phyloP scores from a whole-genome alignment of 1,140 invertebrate species.

The Drosophila teissieri region DNA sequence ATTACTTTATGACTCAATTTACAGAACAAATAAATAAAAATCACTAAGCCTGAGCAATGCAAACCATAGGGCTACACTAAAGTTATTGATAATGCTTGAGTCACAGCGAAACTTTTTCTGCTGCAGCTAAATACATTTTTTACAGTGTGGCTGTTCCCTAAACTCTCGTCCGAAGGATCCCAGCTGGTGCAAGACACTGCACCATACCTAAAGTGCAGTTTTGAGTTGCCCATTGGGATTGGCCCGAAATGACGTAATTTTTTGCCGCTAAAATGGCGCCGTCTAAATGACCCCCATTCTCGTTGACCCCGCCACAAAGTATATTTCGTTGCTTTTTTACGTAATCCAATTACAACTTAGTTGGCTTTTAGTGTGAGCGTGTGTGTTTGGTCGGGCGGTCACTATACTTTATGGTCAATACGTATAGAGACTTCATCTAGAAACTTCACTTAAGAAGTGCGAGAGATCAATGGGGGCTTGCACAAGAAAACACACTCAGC shows the following conservation, averaged over 20 bases:
- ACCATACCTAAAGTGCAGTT: slow-evolving; percentile 54
- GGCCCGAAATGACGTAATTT: slow-evolving; percentile 45
- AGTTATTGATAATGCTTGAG: too few relatives aligned
- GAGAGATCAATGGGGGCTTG: slow-evolving; percentile 14
- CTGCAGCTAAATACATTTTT: too few relatives aligned
- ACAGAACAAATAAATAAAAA: not conserved
- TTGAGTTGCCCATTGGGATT: slow-evolving; percentile 25
- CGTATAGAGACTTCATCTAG: slow-evolving; percentile 15
- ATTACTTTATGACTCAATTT: not conserved
- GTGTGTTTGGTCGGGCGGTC: slow-evolving; percentile 4
- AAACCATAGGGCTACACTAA: too few relatives aligned
- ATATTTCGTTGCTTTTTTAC: slow-evolving; percentile 38
- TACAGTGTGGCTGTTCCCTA: slow-evolving; percentile 1
- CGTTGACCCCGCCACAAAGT: slow-evolving; percentile 5
- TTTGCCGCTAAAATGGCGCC: slow-evolving; percentile 28
- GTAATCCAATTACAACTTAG: slow-evolving; percentile 72
- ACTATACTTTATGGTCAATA: slow-evolving; percentile 23
- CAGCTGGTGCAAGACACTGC: slow-evolving; percentile 39
- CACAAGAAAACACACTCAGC: slow-evolving; percentile 20
- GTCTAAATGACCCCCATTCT: slow-evolving; percentile 16
- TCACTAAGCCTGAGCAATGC: too few relatives aligned
- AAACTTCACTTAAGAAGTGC: slow-evolving; percentile 40
- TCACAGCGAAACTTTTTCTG: too few relatives aligned
- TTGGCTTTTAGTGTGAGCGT: slow-evolving; percentile 2
- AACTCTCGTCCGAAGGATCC: slow-evolving; percentile 14